Percentiles rank a stretch among this genome's conserved stretches.
Evolutionary conservation across 2,888 invertebrate species (phyloP).

Genomic region (Gandaritis pyraliata): DNA sequence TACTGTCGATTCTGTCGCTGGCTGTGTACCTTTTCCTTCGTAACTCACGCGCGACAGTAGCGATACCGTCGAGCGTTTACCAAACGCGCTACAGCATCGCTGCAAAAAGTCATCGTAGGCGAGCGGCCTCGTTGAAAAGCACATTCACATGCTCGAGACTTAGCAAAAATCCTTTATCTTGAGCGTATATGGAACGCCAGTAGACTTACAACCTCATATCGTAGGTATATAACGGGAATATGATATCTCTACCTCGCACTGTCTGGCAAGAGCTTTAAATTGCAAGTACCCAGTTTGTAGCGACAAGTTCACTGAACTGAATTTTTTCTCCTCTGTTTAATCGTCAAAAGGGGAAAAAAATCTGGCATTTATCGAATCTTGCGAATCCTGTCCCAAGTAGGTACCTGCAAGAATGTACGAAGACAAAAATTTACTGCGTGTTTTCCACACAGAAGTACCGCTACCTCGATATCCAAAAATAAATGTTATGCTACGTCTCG

Average conservation of each 20-base stretch:
- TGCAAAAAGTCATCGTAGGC: no score
- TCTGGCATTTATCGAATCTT: constrained; percentile 61
- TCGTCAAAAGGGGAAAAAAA: constrained; percentile 57
- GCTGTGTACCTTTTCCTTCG: no score
- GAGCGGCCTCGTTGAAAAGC: no score
- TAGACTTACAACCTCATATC: no score
- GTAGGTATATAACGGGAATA: no score
- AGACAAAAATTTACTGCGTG: constrained; percentile 50
- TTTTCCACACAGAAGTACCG: constrained; percentile 63
- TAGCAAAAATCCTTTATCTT: no score
- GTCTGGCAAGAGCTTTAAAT: constrained; percentile 37
- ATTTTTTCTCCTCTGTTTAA: constrained; percentile 11
- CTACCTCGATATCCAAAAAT: constrained; percentile 65
- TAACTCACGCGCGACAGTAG: no score
- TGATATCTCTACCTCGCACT: constrained; percentile 15
- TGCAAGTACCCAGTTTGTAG: constrained; percentile 25
- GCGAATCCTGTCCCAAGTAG: constrained; percentile 59
- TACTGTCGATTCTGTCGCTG: no score
- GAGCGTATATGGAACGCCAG: no score
- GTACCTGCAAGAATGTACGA: constrained; percentile 63
- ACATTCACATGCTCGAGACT: no score
- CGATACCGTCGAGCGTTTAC: no score
- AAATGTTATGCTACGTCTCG: constrained; percentile 62
- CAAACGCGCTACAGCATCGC: no score
- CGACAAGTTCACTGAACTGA: constrained; percentile 50